phyloP scores from a whole-genome alignment of 2,113 vertebrate genomes.

The Hippopotamus amphibius region DNA sequence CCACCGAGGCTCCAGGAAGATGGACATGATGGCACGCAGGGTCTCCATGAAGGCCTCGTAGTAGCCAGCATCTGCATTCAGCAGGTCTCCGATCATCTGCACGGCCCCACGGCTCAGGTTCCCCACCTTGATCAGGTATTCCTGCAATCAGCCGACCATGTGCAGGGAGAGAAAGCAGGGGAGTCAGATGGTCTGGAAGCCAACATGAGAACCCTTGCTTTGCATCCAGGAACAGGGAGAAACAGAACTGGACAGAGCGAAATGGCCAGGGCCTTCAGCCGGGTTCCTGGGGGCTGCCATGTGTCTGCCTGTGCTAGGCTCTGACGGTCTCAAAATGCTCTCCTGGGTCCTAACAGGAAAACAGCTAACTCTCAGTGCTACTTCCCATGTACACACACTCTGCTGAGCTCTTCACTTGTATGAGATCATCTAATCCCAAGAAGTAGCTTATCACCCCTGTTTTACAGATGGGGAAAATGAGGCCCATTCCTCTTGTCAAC shows the following conservation, averaged over 20 bases:
- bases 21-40: background rate
- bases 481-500: background rate
- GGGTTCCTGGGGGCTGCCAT: background rate
- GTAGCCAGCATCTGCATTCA: slow-evolving; percentile 59
- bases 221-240: background rate
- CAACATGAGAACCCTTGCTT: background rate
- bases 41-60: slow-evolving; percentile 70
- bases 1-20: background rate
- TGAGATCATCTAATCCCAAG: background rate
- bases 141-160: background rate
- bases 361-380: background rate
- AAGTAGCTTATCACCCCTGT: background rate
- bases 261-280: background rate
- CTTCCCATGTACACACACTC: background rate
- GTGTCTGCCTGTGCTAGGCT: background rate
- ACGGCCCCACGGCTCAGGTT: slow-evolving; percentile 68
- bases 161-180: background rate
- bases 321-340: background rate
- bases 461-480: background rate
- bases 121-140: slow-evolving; percentile 71
- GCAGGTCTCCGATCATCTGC: slow-evolving; percentile 67
- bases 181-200: background rate
- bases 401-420: background rate
- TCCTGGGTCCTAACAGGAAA: background rate
- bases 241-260: background rate